These are phyloP conservation scores for Megaceryle torquata DNA, from an alignment of 2,113 vertebrate genomes.

Conservation along the genomic window DNA sequence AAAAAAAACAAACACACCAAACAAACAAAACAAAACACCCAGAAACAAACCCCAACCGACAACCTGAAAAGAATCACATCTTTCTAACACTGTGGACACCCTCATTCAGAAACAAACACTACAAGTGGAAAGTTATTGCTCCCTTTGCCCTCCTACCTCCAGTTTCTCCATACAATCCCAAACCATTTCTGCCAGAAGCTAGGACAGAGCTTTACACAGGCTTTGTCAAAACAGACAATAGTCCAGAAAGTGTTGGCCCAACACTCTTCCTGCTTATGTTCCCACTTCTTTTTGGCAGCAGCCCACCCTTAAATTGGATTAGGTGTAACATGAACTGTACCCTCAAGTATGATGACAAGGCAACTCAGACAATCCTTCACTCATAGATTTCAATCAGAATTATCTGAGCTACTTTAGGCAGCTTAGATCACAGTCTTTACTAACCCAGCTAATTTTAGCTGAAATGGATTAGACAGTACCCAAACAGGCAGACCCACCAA, in stretches of 20 bases:
- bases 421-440: not conserved
- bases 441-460: not conserved
- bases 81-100: not conserved
- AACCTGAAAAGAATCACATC: not conserved
- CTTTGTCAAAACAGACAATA: not conserved
- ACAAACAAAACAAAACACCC: not conserved
- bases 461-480: not conserved
- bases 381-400: not conserved
- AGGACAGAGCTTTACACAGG: not conserved
- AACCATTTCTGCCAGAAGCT: not conserved
- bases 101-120: not conserved
- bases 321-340: not conserved
- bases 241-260: not conserved
- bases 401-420: not conserved
- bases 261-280: not conserved
- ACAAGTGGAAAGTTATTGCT: not conserved
- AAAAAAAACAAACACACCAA: not conserved
- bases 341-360: conserved; percentile 6
- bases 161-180: not conserved
- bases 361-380: not conserved
- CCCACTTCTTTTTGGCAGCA: not conserved
- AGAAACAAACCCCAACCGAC: not conserved
- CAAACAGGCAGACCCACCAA: not conserved
- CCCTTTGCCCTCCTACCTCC: not conserved
- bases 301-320: not conserved